Evolutionary conservation across 2,888 invertebrate genomes (phyloP).

Genomic region (Metellina segmentata): DNA sequence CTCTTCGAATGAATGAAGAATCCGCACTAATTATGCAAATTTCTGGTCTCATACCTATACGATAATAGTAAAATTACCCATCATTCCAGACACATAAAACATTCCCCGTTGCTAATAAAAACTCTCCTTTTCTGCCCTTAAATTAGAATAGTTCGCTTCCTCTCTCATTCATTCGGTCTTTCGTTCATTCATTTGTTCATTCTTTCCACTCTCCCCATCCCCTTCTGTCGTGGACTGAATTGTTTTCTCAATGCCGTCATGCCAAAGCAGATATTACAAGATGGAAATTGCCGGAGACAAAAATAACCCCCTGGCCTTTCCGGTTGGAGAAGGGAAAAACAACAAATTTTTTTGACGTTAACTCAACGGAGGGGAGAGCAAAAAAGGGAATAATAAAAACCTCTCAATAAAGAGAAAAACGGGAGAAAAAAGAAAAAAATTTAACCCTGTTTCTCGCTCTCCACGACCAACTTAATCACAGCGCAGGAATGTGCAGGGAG

Average conservation of each 20-base stretch:
- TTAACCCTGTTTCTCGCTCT: conserved; percentile 25
- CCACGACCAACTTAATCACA: conserved; percentile 36
- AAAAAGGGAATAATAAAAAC: conserved; percentile 14
- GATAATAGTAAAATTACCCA: conserved; percentile 33
- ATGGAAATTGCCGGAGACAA: conserved; percentile 37
- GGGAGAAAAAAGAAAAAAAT: conserved; percentile 28
- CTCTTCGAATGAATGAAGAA: background rate
- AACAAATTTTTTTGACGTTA: conserved; percentile 22
- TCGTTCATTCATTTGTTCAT: background rate
- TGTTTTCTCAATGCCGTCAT: conserved; percentile 36
- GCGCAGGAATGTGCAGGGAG: background rate
- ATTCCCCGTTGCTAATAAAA: conserved; percentile 32
- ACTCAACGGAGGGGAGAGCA: background rate
- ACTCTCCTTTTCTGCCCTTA: conserved; percentile 17
- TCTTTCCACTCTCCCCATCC: background rate
- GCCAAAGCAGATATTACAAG: conserved; percentile 38
- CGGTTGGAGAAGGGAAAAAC: conserved; percentile 2
- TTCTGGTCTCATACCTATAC: background rate
- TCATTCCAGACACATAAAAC: conserved; percentile 31
- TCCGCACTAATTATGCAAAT: background rate
- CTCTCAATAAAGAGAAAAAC: conserved; percentile 18
- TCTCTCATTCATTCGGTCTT: background rate
- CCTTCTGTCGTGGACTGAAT: background rate
- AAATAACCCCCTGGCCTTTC: conserved; percentile 32
- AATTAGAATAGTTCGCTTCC: conserved; percentile 41